phyloP scores from a whole-genome alignment of 2,113 vertebrate species.

The Columba livia region DNA sequence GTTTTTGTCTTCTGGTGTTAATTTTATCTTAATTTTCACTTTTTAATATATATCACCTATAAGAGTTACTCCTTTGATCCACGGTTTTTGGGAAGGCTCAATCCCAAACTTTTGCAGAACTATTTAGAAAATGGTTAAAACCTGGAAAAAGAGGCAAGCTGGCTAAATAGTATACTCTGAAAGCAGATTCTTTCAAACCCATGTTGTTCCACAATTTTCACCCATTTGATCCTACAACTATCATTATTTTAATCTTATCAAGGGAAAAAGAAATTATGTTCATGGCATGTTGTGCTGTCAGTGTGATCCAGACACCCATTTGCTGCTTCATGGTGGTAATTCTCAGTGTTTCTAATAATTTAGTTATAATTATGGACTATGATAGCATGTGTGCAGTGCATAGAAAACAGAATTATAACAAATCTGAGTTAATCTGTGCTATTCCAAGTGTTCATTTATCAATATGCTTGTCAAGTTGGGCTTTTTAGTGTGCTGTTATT shows the following conservation, averaged over 20 bases:
- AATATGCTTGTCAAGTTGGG: not conserved
- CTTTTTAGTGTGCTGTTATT: not conserved
- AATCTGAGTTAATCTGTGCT: not conserved
- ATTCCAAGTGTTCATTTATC: not conserved
- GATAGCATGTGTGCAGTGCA: not conserved
- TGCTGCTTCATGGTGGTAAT: not conserved
- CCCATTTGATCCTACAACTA: not conserved
- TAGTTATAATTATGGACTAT: not conserved
- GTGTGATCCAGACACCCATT: not conserved
- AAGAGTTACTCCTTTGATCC: not conserved
- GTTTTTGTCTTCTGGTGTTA: not conserved
- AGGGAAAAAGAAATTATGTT: not conserved
- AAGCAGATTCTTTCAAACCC: not conserved
- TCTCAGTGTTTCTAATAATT: not conserved
- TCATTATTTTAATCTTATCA: not conserved
- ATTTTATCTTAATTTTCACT: not conserved
- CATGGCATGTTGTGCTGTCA: not conserved
- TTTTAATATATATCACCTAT: not conserved
- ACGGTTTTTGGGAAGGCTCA: not conserved
- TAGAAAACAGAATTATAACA: not conserved
- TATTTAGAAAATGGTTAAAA: not conserved
- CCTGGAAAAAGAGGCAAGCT: not conserved
- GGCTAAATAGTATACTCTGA: not conserved
- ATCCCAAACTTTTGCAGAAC: not conserved
- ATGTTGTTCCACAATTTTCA: not conserved